Conservation (phyloP, 2,797 vertebrate genomes). For the Thaleichthys pacificus region DNA sequence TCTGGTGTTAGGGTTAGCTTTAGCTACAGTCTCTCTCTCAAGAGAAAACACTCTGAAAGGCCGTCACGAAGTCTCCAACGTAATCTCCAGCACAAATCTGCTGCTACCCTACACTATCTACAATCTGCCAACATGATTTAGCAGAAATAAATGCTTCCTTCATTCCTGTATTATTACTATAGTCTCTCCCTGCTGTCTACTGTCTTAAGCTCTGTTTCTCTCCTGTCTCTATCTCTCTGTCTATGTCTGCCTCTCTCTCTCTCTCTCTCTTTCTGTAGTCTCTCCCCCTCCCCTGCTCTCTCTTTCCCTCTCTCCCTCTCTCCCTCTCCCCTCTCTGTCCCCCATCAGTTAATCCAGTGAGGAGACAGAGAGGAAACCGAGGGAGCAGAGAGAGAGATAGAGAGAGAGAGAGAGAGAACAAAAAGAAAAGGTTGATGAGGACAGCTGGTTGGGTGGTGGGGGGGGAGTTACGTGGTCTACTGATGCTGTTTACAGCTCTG, state of each 20-base stretch:
- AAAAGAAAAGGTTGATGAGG: conserved; percentile 9
- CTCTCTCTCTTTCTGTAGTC: background rate
- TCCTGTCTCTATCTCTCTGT: background rate
- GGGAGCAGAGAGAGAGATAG: background rate
- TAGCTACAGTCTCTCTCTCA: background rate
- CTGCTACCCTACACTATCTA: conserved; percentile 25
- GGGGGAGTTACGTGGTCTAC: conserved; percentile 1
- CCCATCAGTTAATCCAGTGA: background rate
- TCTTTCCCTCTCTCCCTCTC: background rate
- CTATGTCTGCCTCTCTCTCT: conserved; percentile 1
- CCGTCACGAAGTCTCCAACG: conserved; percentile 9
- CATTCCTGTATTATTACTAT: conserved; percentile 6
- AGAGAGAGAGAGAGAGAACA: conserved; percentile 9
- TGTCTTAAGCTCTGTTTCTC: background rate
- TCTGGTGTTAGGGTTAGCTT: background rate
- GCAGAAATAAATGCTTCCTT: background rate
- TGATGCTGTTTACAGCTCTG: background rate
- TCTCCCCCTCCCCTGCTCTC: background rate
- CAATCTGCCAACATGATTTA: conserved; percentile 8
- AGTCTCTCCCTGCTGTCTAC: background rate
- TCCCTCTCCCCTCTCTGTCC: conserved; percentile 16
- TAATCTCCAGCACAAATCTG: conserved; percentile 25
- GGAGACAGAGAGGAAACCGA: background rate
- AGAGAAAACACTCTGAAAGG: background rate
- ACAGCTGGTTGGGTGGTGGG: conserved; percentile 15